Conservation (phyloP, 2,113 vertebrate species). For the Falcunculus frontatus region DNA sequence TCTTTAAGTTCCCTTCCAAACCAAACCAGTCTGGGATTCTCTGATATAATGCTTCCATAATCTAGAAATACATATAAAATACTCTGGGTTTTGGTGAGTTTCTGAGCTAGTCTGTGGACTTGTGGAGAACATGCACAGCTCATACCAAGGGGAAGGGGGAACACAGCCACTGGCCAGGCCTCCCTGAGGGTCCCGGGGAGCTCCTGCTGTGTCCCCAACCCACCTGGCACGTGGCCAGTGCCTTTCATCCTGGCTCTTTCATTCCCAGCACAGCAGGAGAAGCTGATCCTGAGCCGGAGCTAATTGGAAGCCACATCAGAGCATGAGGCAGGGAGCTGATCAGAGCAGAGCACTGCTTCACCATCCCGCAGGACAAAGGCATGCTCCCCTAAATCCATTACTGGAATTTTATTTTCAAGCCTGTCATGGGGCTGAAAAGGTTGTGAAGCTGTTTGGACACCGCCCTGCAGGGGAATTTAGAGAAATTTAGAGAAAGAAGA, state of each 20-base stretch:
- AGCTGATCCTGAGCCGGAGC: accelerated
- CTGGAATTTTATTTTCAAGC: neutral
- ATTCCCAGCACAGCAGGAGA: neutral
- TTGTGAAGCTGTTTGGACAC: neutral
- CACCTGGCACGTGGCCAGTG: accelerated
- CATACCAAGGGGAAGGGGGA: neutral
- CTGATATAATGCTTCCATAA: neutral
- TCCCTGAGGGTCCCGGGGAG: accelerated
- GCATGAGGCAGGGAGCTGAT: neutral
- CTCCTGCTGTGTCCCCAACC: accelerated
- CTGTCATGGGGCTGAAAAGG: neutral
- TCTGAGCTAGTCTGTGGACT: neutral
- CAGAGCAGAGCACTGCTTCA: neutral
- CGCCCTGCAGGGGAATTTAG: neutral
- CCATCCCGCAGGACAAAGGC: neutral
- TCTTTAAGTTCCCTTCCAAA: neutral
- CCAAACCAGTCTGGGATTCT: neutral
- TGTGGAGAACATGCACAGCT: accelerated
- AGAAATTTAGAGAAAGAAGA: too few species aligned
- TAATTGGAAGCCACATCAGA: neutral
- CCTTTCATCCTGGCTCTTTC: neutral
- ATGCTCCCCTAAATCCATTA: neutral
- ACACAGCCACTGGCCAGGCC: accelerated
- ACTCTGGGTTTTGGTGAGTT: neutral
- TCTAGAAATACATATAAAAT: neutral